These are phyloP conservation scores for Electrophaes corylata DNA, from an alignment of 2,888 invertebrate species.

Conservation along the genomic window DNA sequence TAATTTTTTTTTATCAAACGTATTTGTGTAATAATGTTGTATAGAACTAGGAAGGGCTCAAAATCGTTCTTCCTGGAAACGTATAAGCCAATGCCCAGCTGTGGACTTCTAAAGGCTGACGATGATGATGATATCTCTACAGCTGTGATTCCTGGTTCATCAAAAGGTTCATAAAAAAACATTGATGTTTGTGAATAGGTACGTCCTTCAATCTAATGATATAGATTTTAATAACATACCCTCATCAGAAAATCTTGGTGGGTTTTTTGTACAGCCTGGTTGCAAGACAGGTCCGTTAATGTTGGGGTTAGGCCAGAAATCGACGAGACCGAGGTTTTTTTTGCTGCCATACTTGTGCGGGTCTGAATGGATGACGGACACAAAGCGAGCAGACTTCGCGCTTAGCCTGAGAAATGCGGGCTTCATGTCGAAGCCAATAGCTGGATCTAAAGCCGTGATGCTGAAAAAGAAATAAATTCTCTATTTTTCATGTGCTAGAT, in stretches of 20 bases:
- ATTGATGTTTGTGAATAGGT: no score
- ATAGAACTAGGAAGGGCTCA: no score
- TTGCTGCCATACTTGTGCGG: slow-evolving; percentile 66
- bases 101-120: no score
- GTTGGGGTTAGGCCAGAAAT: slow-evolving; percentile 74
- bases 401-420: slow-evolving; percentile 50
- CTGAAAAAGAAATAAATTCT: slow-evolving; percentile 43
- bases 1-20: no score
- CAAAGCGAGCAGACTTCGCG: slow-evolving; percentile 59
- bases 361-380: slow-evolving; percentile 68
- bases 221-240: slow-evolving; percentile 50
- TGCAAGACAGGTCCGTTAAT: slow-evolving; percentile 54
- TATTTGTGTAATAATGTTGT: no score
- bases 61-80: no score
- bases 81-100: no score
- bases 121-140: no score
- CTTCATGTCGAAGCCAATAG: slow-evolving; percentile 62
- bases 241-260: slow-evolving; percentile 56
- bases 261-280: slow-evolving; percentile 61
- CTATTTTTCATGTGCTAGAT: background rate
- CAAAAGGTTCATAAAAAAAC: no score
- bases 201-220: no score
- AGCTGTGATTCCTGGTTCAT: no score
- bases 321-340: slow-evolving; percentile 59
- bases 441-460: slow-evolving; percentile 74